Base-by-base conservation (phyloP, 2,113 vertebrate species). In the Peromyscus maniculatus region DNA sequence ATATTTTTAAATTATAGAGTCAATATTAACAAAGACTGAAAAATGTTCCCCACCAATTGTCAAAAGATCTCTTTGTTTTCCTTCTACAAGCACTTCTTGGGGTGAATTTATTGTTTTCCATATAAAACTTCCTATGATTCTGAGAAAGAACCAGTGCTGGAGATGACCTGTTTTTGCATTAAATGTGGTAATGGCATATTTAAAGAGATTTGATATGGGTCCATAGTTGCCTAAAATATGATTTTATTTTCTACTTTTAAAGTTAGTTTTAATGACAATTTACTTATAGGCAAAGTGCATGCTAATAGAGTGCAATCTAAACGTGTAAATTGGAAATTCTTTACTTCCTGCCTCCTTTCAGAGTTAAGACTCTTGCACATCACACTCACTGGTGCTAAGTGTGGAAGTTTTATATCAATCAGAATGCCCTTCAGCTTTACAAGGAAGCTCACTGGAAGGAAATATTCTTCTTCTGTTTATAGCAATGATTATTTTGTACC, bases 321-420 rank as follows among this genome's bases (percentile, higher is more conserved):
- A 28, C 36, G 71, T 87, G 3, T 17, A 74, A 52, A 1, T 82
- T 87, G 21, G 17, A 49, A 4, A 84, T 24, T 28, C 8, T 72
- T 33, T 67, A 1, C 82, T 55, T 46, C 57, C 7, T 26, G 7
- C 77, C 31, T 72, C 46, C 5, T 57, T 62, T 52, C 36, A 16
- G 24, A 87, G 43, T 1, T 77, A 28, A 79, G 31, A 36, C 12
- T 7, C 21, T 46, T 11, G 2, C 17, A 0, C 2, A 26, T 36
- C 10, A 21, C 0, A 22, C 11, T 22, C 9, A 39, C 46, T 28
- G 26, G 16, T 31, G 4, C 55, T 31, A 2, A 7, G 7, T 16
- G 49, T 16, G 3, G n/a, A 62, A 11, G 1, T 7, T 1, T 2
- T 43, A 10, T 7, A 1, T 0, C 6, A 52, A 52, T 52, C 52